phyloP scores from a whole-genome alignment of 2,888 invertebrate genomes.

The Drosophila dives region DNA sequence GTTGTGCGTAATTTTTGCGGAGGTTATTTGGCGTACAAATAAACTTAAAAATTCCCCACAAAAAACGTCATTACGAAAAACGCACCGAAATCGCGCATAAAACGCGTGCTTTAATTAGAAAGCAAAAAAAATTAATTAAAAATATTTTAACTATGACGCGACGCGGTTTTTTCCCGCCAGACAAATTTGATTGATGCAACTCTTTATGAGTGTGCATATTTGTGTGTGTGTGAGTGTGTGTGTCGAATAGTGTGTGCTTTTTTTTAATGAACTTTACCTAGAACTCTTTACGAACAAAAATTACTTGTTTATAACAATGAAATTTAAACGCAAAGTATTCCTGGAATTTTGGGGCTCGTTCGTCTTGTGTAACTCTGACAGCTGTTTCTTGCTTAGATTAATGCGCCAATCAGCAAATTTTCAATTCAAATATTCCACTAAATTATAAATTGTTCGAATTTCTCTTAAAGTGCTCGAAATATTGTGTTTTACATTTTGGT shows the following conservation, averaged over 20 bases:
- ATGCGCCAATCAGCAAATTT: slow-evolving; percentile 4
- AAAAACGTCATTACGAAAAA: slow-evolving; percentile 55
- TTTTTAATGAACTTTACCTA: slow-evolving; percentile 61
- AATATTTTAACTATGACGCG: slow-evolving; percentile 47
- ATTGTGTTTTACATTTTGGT: not conserved
- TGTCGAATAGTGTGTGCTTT: slow-evolving; percentile 18
- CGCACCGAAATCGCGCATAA: slow-evolving; percentile 28
- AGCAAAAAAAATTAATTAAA: slow-evolving; percentile 4
- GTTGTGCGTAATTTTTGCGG: slow-evolving; percentile 46
- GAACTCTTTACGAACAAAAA: slow-evolving; percentile 48
- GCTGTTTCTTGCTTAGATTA: slow-evolving; percentile 21
- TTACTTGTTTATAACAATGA: slow-evolving; percentile 33
- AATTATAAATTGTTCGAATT: slow-evolving; percentile 39
- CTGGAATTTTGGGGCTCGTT: slow-evolving; percentile 37
- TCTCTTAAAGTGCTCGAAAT: slow-evolving; percentile 51
- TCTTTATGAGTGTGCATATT: not conserved
- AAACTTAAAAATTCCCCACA: slow-evolving; percentile 34
- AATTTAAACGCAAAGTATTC: slow-evolving; percentile 62
- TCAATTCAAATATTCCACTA: slow-evolving; percentile 39
- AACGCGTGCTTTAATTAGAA: slow-evolving; percentile 46
- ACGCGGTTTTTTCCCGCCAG: slow-evolving; percentile 49
- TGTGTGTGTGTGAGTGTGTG: not conserved
- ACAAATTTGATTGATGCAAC: slow-evolving; percentile 29
- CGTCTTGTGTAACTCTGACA: slow-evolving; percentile 12
- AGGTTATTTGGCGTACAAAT: slow-evolving; percentile 47